Evolutionary conservation across 2,113 vertebrate genomes (phyloP), one percentile per base, ranked within the genome.

Genomic region (Piaya cayana): DNA sequence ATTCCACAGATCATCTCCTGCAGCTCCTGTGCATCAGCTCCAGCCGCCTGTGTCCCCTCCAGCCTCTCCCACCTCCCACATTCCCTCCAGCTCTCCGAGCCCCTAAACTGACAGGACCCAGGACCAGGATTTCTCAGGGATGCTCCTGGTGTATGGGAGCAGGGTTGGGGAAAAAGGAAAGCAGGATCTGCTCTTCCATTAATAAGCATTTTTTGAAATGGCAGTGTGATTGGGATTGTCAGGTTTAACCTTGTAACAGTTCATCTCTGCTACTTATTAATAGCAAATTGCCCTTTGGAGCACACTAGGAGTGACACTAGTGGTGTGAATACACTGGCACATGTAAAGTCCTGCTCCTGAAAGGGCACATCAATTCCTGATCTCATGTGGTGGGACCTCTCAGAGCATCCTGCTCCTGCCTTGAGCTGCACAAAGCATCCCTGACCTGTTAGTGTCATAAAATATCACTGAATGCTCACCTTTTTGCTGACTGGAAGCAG

Each of bases 341-440:
- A 5, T 26, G 39, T 39, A 2, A 67, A 39, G 47, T n/a, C 29
- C 63, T 47, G 25, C 65, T 91, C 29, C 37, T 67, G 53, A 9
- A 6, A 9, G 63, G 12, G 20, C 39, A n/a, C 25, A 5, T n/a
- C 30, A 34, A 19, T 4, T 42, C 37, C 30, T 59, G 53, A 5
- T 15, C 23, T 11, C 2, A 1, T 0, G 0, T 27, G 8, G 3
- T 53, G 56, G 65, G 26, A 65, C 22, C 9, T 47, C 50, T 58
- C 26, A 0, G 0, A 52, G 34, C 56, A 26, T 43, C n/a, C 34
- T 0, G 0, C 32, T 34, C 43, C 43, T 64, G 22, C 25, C 68
- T 30, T 34, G 27, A 2, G 5, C 3, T 18, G 6, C 5, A 79
- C 7, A 15, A 9, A 63, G 19, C 49, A 47, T 30, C 53, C 19